Conservation (phyloP, 1,140 invertebrate species). For the Phymorhynchus buccinoides region DNA sequence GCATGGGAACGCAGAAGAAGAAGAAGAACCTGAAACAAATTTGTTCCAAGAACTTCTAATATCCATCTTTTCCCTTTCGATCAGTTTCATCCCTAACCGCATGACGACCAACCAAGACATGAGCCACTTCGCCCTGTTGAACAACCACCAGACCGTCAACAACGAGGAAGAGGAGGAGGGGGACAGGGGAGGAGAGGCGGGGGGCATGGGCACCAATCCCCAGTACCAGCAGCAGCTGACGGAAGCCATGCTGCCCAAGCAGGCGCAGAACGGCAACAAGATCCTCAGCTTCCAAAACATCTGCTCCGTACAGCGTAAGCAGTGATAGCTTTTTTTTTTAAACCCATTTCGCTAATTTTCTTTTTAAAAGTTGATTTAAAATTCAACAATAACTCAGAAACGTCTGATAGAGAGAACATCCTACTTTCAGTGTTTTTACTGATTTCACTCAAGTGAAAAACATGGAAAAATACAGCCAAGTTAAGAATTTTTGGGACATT, state of each 20-base stretch:
- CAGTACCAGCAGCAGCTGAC: constrained; percentile 72
- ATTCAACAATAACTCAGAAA: no score
- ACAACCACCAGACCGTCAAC: constrained; percentile 57
- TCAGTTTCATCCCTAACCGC: constrained; percentile 91
- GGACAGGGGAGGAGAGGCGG: constrained; percentile 76
- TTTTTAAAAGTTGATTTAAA: no score
- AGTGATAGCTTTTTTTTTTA: no score
- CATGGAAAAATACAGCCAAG: no score
- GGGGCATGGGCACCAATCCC: constrained; percentile 82
- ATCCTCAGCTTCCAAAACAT: constrained; percentile 86
- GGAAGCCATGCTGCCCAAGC: constrained; percentile 35
- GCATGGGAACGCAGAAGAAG: no score
- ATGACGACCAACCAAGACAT: constrained; percentile 90
- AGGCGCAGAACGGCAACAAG: constrained; percentile 74
- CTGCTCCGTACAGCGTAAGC: neutral
- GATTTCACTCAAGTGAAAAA: no score
- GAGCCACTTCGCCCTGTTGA: constrained; percentile 80
- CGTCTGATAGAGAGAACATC: no score
- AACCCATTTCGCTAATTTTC: no score
- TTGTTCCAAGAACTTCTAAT: neutral
- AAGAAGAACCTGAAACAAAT: neutral
- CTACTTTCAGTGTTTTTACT: no score
- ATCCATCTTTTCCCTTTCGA: no score
- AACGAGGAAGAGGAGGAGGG: constrained; percentile 52
- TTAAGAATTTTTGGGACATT: no score